Evolutionary conservation across 2,888 invertebrate species (phyloP).

Genomic region (Dastarcus helophoroides): DNA sequence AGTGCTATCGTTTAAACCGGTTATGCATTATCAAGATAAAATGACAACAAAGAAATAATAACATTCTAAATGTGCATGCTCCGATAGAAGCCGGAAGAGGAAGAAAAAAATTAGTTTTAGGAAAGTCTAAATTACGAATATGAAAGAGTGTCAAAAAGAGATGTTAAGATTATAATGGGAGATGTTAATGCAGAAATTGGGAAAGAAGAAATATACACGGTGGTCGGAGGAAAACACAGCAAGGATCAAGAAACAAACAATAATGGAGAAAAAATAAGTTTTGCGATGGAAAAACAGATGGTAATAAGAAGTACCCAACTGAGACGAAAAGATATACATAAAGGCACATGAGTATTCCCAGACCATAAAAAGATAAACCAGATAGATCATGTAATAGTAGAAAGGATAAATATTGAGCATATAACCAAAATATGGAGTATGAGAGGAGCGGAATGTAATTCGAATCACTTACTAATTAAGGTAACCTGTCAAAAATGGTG

Average conservation of each 20-base stretch:
- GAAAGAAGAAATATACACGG: conserved; percentile 13
- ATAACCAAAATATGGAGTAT: conserved; percentile 7
- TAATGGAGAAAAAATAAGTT: conserved; percentile 12
- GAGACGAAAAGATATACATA: conserved; percentile 10
- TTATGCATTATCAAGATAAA: no score
- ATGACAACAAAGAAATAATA: no score
- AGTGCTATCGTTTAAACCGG: no score
- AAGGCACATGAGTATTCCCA: conserved; percentile 9
- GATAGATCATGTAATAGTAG: conserved; percentile 8
- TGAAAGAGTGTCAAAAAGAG: no score
- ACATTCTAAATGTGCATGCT: no score
- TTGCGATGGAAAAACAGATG: conserved; percentile 11
- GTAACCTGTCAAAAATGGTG: no score
- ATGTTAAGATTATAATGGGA: conserved; percentile 14
- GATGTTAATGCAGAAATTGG: conserved; percentile 17
- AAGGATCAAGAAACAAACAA: conserved; percentile 12
- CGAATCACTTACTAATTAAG: conserved; percentile 9
- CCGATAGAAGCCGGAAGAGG: no score
- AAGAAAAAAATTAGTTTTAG: no score
- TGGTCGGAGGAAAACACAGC: conserved; percentile 13
- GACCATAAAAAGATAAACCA: conserved; percentile 7
- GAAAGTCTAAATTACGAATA: no score
- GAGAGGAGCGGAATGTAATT: conserved; percentile 5
- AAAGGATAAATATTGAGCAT: neutral
- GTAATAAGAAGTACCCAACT: conserved; percentile 11